A percentile compares a stretch with the other conserved stretches of the same genome.
These are phyloP conservation scores for Clarias pachynema DNA, from an alignment of 2,797 vertebrate species.

Conservation along the genomic window DNA sequence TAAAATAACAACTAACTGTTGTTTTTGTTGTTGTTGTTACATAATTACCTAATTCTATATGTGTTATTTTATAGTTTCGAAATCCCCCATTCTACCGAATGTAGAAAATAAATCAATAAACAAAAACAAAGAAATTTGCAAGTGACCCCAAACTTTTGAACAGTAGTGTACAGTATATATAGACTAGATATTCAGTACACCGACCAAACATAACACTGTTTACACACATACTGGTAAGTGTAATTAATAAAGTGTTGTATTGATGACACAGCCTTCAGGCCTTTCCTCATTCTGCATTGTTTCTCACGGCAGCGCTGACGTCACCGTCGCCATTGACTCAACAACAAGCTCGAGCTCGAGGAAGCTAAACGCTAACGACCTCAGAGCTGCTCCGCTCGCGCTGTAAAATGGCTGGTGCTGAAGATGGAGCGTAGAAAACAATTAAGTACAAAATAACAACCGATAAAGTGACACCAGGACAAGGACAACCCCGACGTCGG, in stretches of 20 bases:
- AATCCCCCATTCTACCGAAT: too few species aligned
- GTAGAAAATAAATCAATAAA: too few species aligned
- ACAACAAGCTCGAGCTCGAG: background rate
- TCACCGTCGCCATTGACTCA: conserved; percentile 33
- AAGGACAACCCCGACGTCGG: background rate
- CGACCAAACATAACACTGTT: background rate
- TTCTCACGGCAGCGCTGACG: conserved; percentile 39
- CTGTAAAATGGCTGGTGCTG: conserved; percentile 58
- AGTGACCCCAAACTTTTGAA: too few species aligned
- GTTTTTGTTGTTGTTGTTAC: too few species aligned
- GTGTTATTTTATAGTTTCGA: too few species aligned
- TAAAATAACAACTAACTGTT: too few species aligned
- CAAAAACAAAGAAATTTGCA: too few species aligned
- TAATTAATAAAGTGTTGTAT: background rate
- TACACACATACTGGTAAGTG: background rate
- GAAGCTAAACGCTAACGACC: conserved; percentile 4
- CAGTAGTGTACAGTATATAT: too few species aligned
- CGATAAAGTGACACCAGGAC: background rate
- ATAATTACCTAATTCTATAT: too few species aligned
- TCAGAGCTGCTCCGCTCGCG: conserved; percentile 28
- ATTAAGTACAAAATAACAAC: background rate
- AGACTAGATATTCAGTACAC: background rate
- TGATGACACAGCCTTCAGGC: background rate
- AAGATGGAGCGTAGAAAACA: conserved; percentile 55
- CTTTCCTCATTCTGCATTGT: conserved; percentile 2